Evolutionary conservation across 2,113 vertebrate genomes (phyloP).

Genomic region (Oreotrochilus melanogaster): DNA sequence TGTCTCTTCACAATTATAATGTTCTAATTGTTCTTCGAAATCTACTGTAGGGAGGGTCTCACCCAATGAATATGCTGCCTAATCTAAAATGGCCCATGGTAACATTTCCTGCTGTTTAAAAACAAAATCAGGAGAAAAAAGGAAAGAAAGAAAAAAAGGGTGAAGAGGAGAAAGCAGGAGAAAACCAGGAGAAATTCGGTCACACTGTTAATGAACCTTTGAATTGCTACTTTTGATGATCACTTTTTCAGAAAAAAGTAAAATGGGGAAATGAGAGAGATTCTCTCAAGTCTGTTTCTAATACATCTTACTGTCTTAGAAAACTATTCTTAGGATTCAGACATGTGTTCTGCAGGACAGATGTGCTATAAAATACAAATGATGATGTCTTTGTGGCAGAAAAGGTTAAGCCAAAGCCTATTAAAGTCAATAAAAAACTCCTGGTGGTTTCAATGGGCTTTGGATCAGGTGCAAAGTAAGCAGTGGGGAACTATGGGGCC

Average conservation of each 20-base stretch:
- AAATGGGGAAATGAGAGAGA: not conserved
- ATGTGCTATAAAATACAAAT: not conserved
- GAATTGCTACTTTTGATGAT: not conserved
- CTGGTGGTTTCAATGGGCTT: not conserved
- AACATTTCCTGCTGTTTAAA: slow-evolving; percentile 12
- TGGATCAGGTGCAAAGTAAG: not conserved
- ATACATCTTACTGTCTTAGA: not conserved
- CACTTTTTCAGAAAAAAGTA: not conserved
- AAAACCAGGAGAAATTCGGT: not conserved
- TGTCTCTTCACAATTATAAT: not conserved
- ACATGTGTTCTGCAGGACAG: not conserved
- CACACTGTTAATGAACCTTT: not conserved
- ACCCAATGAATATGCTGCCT: not conserved
- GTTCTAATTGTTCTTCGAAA: not conserved
- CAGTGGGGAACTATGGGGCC: not conserved
- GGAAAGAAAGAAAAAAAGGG: too few species aligned
- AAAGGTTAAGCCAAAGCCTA: not conserved
- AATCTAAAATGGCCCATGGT: not conserved
- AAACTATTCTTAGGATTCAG: not conserved
- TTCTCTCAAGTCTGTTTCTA: not conserved
- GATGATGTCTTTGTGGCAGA: not conserved
- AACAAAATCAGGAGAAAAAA: not conserved
- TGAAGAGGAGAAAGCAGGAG: not conserved
- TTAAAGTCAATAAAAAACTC: not conserved
- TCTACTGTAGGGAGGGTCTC: not conserved